Evolutionary conservation across 2,797 vertebrate species (phyloP), one percentile per base, ranked within the genome.

Genomic region (Diplodus puntazzo): DNA sequence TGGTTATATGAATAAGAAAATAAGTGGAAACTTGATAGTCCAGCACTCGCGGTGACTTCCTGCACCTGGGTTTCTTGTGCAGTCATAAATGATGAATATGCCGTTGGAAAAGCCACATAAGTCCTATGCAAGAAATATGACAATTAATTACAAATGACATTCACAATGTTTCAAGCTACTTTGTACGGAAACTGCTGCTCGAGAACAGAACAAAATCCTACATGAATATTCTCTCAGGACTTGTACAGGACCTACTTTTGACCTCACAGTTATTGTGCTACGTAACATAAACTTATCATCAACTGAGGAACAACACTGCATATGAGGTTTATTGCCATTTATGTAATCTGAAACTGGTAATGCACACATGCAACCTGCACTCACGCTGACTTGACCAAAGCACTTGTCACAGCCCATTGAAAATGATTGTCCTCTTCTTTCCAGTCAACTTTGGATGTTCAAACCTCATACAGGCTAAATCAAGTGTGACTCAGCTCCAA

Each of bases 401-500:
- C 58, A n/a, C 76, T 71, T 45, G 39, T 75, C 52, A 77, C 48
- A 72, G 60, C 45, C 55, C 46, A 52, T 45, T 72, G 48, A 69
- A 86, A 88, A 65, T 50, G 0, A 76, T 52, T 2, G 43, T 80
- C 30, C 11, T 64, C 20, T 64, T 52, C 75, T 74, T 74, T 64
- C 64, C 53, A 43, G n/a, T 43, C 3, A 11, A 71, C 62, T 76
- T 87, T 85, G 82, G 77, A 89, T 83, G 76, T 87, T 80, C 70
- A 79, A 65, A 79, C 64, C 69, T 85, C 79, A 66, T 62, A 76
- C 82, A 82, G 60, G 79, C 71, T 61, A 87, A 90, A 86, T 87
- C 82, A 79, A 88, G 82, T 89, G 84, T 90, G 90, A 81, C 86
- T 92, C 87, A 60, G 77, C 87, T 81, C 75, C 52, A 69, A 82